Evolutionary conservation across 2,797 vertebrate genomes (phyloP).

Genomic region (Danio jaintianensis): DNA sequence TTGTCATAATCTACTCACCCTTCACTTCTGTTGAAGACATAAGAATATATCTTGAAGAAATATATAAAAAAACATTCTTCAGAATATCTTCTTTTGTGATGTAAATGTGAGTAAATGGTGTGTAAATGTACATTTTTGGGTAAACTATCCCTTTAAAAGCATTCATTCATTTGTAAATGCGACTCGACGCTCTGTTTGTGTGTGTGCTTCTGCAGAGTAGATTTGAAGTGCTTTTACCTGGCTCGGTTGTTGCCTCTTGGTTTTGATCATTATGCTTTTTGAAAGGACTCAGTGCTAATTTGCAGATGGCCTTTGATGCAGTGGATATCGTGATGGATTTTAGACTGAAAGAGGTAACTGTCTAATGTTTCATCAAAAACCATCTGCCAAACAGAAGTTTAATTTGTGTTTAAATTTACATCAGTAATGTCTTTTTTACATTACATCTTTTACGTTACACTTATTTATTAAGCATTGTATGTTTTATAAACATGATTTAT

Average conservation of each 20-base stretch:
- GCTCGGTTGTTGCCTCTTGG: slow-evolving; percentile 37
- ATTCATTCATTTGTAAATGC: slow-evolving; percentile 55
- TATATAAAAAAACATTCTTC: no score
- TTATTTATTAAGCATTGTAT: slow-evolving; percentile 43
- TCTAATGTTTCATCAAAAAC: neutral
- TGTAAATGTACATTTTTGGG: no score
- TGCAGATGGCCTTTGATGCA: neutral
- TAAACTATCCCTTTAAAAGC: no score
- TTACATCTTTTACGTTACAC: slow-evolving; percentile 37
- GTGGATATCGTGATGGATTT: slow-evolving; percentile 4
- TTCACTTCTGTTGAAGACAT: no score
- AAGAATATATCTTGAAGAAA: no score
- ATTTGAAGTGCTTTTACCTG: slow-evolving; percentile 39
- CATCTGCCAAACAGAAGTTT: slow-evolving; percentile 13
- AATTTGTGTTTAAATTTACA: slow-evolving; percentile 24
- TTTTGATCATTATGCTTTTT: slow-evolving; percentile 28
- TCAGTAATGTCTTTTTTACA: slow-evolving; percentile 34
- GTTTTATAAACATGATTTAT: slow-evolving; percentile 41
- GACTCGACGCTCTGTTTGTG: slow-evolving; percentile 33
- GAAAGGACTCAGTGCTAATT: slow-evolving; percentile 27
- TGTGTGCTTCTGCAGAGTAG: slow-evolving; percentile 48
- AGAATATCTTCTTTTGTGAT: no score
- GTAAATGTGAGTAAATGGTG: no score
- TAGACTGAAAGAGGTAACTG: neutral
- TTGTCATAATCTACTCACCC: no score